Percentiles rank a stretch among this genome's conserved stretches.
phyloP scores from a whole-genome alignment of 2,888 invertebrate species.

The Cartodere bifasciata region DNA sequence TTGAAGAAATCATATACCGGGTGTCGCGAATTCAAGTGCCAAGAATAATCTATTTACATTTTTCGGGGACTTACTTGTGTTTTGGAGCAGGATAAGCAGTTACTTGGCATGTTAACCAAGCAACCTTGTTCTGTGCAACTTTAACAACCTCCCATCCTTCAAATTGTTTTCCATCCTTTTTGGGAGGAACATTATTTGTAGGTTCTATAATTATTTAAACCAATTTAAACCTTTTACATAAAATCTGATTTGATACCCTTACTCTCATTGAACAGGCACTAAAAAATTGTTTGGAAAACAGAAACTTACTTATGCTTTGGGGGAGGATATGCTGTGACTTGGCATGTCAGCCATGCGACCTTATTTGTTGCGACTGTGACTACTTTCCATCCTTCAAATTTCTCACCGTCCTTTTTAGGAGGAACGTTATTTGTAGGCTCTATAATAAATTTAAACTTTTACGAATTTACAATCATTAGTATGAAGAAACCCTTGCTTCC shows the following conservation, averaged over 20 bases:
- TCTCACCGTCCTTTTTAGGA: constrained; percentile 47
- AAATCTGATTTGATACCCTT: too few relatives aligned
- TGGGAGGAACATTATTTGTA: constrained; percentile 50
- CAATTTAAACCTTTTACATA: too few relatives aligned
- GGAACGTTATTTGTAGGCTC: constrained; percentile 50
- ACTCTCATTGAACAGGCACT: too few relatives aligned
- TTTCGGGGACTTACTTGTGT: constrained; percentile 36
- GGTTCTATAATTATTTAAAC: constrained; percentile 41
- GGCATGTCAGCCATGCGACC: constrained; percentile 51
- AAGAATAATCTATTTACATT: too few relatives aligned
- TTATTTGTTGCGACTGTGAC: constrained; percentile 38
- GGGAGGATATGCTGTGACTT: constrained; percentile 42
- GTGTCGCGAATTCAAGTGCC: too few relatives aligned
- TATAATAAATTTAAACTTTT: constrained; percentile 21
- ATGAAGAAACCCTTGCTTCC: too few relatives aligned
- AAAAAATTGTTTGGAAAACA: too few relatives aligned
- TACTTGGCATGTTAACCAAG: constrained; percentile 52
- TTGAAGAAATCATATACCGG: too few relatives aligned
- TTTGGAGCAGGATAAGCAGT: constrained; percentile 42
- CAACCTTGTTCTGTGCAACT: constrained; percentile 39
- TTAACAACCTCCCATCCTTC: constrained; percentile 47
- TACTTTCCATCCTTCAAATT: constrained; percentile 46
- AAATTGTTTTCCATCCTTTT: constrained; percentile 45
- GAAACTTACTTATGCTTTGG: constrained; percentile 39
- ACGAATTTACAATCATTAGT: too few relatives aligned